A percentile compares a stretch with the other conserved stretches of the same genome.
Evolutionary conservation across 2,888 invertebrate species (phyloP).

Genomic region (Troides oblongomaculatus): DNA sequence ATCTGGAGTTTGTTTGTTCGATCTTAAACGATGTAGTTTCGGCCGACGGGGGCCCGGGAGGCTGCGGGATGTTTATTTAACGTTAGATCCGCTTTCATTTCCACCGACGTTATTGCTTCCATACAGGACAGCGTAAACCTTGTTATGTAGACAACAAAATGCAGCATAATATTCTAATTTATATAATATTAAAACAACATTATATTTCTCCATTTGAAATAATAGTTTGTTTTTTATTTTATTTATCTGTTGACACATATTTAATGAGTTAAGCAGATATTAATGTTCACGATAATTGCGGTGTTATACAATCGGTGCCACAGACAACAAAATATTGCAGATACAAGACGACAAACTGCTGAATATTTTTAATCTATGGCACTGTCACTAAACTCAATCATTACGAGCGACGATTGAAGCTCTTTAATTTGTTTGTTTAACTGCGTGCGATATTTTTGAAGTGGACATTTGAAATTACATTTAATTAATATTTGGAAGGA

Average conservation of each 20-base stretch:
- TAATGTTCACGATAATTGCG: too few relatives aligned
- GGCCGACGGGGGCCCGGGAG: constrained; percentile 3
- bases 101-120: constrained; percentile 7
- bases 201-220: too few relatives aligned
- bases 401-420: background rate
- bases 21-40: constrained; percentile 25
- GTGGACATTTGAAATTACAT: background rate
- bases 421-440: background rate
- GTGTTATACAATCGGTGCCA: too few relatives aligned
- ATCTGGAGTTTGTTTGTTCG: constrained; percentile 48
- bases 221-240: too few relatives aligned
- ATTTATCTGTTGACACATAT: too few relatives aligned
- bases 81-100: constrained; percentile 8
- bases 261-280: too few relatives aligned
- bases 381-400: background rate
- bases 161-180: too few relatives aligned
- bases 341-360: background rate
- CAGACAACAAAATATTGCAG: too few relatives aligned
- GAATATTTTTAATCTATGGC: constrained; percentile 7
- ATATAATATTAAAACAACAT: too few relatives aligned
- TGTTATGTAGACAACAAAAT: too few relatives aligned
- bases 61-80: constrained; percentile 10
- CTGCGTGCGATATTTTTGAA: background rate
- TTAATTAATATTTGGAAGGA: constrained; percentile 3
- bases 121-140: background rate